Evolutionary conservation across 2,888 invertebrate genomes (phyloP).

Genomic region (Tetragnatha montana): DNA sequence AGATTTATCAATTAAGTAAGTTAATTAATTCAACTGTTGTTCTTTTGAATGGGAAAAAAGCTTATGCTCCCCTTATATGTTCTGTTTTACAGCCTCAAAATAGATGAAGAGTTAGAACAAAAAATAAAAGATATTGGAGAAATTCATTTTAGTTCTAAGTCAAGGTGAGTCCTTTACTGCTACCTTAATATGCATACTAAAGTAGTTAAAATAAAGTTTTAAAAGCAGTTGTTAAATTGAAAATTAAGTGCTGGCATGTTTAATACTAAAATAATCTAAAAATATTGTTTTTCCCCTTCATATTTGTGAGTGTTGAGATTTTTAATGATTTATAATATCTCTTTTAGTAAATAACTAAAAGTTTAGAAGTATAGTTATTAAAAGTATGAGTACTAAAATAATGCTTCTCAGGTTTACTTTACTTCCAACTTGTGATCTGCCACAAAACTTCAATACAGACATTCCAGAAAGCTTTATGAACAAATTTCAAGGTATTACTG

Average conservation of each 20-base stretch:
- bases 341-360: no score
- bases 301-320: background rate
- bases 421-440: conserved; percentile 37
- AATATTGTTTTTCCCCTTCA: background rate
- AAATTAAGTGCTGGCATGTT: no score
- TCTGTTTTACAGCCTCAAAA: conserved; percentile 44
- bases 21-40: background rate
- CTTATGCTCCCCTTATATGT: background rate
- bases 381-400: background rate
- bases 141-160: conserved; percentile 20
- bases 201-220: no score
- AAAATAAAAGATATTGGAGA: conserved; percentile 27
- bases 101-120: conserved; percentile 38
- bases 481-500: conserved; percentile 24
- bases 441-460: conserved; percentile 27
- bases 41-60: background rate
- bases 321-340: background rate
- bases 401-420: conserved; percentile 35
- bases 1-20: conserved; percentile 29
- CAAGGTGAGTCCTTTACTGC: conserved; percentile 44
- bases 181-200: no score
- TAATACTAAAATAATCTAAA: background rate
- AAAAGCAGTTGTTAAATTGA: no score
- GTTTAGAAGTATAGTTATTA: no score
- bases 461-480: conserved; percentile 49